Evolutionary conservation across 2,888 invertebrate species (phyloP).

Genomic region (Hypomecis punctinalis): DNA sequence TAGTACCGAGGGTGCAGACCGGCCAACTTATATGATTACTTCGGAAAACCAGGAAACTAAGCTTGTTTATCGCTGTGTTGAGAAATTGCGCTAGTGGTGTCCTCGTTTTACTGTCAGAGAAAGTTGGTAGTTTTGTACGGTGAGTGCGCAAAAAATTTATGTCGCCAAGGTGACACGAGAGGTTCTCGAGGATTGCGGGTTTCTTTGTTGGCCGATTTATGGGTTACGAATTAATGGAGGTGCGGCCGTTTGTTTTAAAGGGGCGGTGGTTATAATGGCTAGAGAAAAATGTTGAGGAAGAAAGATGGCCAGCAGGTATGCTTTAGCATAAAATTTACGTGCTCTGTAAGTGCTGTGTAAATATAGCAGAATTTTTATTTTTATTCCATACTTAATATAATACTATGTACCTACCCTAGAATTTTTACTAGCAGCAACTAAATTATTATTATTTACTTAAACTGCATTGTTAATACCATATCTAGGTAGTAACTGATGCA

Average conservation of each 20-base stretch:
- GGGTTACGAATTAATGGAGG: constrained; percentile 38
- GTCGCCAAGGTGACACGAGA: constrained; percentile 61
- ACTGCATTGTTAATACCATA: too few species aligned
- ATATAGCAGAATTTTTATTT: too few species aligned
- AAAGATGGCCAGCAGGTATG: too few species aligned
- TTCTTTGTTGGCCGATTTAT: constrained; percentile 43
- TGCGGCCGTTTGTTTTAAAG: constrained; percentile 31
- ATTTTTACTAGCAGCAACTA: too few species aligned
- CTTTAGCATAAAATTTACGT: too few species aligned
- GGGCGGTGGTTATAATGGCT: constrained; percentile 1
- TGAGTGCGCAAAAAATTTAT: constrained; percentile 79
- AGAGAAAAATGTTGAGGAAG: background rate
- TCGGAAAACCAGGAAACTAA: background rate
- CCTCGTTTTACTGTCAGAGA: background rate
- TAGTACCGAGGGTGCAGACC: constrained; percentile 49
- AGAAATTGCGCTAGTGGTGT: background rate
- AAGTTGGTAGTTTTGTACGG: background rate
- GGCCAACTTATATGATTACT: background rate
- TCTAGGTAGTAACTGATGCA: too few species aligned
- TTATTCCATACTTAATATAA: too few species aligned
- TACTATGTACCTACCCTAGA: too few species aligned
- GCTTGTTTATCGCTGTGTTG: background rate
- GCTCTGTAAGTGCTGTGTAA: too few species aligned
- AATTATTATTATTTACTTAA: too few species aligned
- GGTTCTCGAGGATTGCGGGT: constrained; percentile 34